phyloP scores from a whole-genome alignment of 2,113 vertebrate genomes.

The Dicrurus megarhynchus region DNA sequence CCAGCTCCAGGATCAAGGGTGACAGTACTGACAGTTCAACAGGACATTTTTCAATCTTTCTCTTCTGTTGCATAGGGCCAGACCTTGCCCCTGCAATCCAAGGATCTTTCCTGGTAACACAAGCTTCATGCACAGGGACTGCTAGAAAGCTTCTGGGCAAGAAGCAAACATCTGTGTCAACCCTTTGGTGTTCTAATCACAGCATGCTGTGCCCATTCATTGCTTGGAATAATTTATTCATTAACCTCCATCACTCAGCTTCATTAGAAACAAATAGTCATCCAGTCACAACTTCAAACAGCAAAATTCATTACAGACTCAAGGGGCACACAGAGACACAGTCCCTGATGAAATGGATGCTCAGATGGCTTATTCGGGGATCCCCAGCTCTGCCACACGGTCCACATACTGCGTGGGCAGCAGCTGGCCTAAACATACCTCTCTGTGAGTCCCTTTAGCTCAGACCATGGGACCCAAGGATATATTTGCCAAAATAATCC shows the following conservation, averaged over 20 bases:
- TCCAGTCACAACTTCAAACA: neutral
- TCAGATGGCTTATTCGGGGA: neutral
- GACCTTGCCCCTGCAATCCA: neutral
- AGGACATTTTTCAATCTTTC: neutral
- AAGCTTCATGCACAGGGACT: neutral
- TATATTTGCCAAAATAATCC: constrained; percentile 26
- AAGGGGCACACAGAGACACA: neutral
- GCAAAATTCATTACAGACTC: neutral
- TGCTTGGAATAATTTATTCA: neutral
- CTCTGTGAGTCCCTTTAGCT: neutral
- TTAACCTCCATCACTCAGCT: neutral
- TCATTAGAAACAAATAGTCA: neutral
- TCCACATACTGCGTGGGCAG: neutral
- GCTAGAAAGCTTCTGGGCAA: neutral
- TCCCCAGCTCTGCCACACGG: neutral
- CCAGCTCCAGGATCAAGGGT: neutral
- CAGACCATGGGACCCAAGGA: neutral
- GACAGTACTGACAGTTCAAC: neutral
- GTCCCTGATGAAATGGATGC: neutral
- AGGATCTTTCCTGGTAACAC: neutral
- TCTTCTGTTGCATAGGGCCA: neutral
- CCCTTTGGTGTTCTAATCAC: neutral
- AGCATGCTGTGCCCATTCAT: neutral
- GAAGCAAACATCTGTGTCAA: neutral
- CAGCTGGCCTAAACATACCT: constrained; percentile 10